Percentiles rank a stretch among this genome's conserved stretches.
phyloP scores from a whole-genome alignment of 2,888 invertebrate genomes.

The Cerceris rybyensis region DNA sequence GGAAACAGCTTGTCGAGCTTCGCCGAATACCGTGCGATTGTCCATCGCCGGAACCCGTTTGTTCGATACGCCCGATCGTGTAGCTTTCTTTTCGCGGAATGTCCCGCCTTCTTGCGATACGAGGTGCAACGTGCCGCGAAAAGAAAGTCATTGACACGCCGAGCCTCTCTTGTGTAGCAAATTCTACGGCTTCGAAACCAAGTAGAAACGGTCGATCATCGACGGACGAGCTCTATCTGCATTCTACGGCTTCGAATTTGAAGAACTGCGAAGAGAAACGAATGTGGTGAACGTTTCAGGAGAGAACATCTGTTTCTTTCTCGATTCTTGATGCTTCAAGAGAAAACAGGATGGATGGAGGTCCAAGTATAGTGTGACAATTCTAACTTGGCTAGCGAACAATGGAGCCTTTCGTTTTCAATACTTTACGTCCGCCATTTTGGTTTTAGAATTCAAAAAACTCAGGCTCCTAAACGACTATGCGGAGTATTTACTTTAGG shows the following conservation, averaged over 20 bases:
- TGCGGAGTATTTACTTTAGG: too few relatives aligned
- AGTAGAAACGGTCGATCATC: background rate
- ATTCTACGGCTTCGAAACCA: too few relatives aligned
- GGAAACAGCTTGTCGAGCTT: slow-evolving; percentile 15
- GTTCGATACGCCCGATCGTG: background rate
- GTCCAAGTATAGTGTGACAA: background rate
- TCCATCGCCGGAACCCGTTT: background rate
- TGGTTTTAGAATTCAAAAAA: too few relatives aligned
- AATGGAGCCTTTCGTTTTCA: too few relatives aligned
- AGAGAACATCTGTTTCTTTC: too few relatives aligned
- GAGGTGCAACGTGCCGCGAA: too few relatives aligned
- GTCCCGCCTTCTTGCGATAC: background rate
- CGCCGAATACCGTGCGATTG: background rate
- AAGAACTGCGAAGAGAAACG: background rate
- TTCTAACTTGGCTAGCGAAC: too few relatives aligned
- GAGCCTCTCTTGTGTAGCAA: too few relatives aligned
- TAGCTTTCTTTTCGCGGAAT: slow-evolving; percentile 16
- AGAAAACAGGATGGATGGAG: background rate
- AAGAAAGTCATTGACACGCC: too few relatives aligned
- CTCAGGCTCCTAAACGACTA: too few relatives aligned
- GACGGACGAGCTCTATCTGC: background rate
- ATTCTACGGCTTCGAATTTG: background rate
- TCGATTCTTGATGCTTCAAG: background rate
- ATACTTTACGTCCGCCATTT: too few relatives aligned
- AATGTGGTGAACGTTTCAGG: too few relatives aligned